Conservation (phyloP, 1,140 invertebrate species). For the Bombyx mori region ASM3026992v2 NC_085119.1:13184001-13184500, state of each 20-base stretch:
- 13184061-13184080: background rate
- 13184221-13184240: no score
- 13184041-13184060: background rate
- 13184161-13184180: no score
- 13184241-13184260: no score
- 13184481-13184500: constrained; percentile 82
- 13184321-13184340: constrained; percentile 2
- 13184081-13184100: background rate
- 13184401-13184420: constrained; percentile 25
- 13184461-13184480: constrained; percentile 82
- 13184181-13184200: no score
- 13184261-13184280: constrained; percentile 1
- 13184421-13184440: constrained; percentile 51
- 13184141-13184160: no score
- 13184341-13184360: constrained; percentile 26
- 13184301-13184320: background rate
- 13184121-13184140: no score
- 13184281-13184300: background rate
- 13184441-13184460: constrained; percentile 80
- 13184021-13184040: no score
- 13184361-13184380: constrained; percentile 59
- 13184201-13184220: no score
- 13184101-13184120: background rate
- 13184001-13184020: background rate
- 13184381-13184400: constrained; percentile 32